Evolutionary conservation across 2,888 invertebrate species (phyloP).

Genomic region (Acrobasis consociella): DNA sequence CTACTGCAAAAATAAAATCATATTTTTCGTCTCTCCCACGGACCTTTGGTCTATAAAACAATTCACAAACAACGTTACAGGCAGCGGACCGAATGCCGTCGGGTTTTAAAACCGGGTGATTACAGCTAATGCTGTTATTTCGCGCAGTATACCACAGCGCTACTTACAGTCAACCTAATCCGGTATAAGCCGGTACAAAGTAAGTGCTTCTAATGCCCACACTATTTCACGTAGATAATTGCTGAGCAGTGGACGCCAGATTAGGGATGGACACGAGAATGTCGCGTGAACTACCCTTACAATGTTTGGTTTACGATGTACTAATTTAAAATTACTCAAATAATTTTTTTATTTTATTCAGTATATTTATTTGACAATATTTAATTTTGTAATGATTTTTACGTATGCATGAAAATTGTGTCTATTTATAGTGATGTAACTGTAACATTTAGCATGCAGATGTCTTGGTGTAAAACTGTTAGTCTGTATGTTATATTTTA

Average conservation of each 20-base stretch:
- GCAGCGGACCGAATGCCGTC: constrained; percentile 2
- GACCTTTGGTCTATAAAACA: neutral
- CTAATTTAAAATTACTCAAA: too few species aligned
- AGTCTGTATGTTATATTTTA: too few species aligned
- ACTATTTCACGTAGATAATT: constrained; percentile 79
- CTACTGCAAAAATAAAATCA: too few species aligned
- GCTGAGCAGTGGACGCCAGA: constrained; percentile 58
- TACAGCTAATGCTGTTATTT: constrained; percentile 46
- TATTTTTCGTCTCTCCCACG: too few species aligned
- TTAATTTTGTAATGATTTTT: too few species aligned
- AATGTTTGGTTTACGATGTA: neutral
- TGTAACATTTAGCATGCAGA: too few species aligned
- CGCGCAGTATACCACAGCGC: constrained; percentile 52
- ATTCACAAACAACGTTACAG: neutral
- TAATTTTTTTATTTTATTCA: too few species aligned
- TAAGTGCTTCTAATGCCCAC: constrained; percentile 73
- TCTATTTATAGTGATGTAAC: too few species aligned
- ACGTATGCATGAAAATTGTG: too few species aligned
- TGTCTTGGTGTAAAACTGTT: too few species aligned
- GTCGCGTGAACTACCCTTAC: constrained; percentile 10
- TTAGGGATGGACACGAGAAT: constrained; percentile 24
- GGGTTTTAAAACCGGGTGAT: constrained; percentile 19
- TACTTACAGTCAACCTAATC: constrained; percentile 71
- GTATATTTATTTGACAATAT: too few species aligned
- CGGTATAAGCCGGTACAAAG: constrained; percentile 68